phyloP scores from a whole-genome alignment of 2,797 vertebrate species.

The Eutrigla gurnardus region DNA sequence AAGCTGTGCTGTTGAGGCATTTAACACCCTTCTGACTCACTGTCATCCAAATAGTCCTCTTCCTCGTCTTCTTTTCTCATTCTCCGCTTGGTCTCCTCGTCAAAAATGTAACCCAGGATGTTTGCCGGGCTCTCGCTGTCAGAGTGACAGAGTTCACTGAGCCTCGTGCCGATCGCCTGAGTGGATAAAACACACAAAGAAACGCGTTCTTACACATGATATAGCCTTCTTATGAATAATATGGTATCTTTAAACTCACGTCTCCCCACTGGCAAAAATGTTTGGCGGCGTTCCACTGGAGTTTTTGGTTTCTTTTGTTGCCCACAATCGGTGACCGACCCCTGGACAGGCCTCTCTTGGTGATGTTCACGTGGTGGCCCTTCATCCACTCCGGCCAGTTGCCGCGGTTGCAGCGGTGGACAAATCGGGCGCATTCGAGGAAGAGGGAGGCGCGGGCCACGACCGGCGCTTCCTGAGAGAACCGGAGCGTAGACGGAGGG shows the following conservation, averaged over 20 bases:
- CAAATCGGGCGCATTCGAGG: constrained; percentile 96
- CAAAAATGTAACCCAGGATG: constrained; percentile 96
- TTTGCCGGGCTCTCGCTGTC: constrained; percentile 98
- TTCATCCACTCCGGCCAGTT: constrained; percentile 99
- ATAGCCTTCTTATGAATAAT: background rate
- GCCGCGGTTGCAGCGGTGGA: constrained; percentile 97
- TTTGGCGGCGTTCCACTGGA: constrained; percentile 98
- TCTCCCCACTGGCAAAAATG: constrained; percentile 99
- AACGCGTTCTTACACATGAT: background rate
- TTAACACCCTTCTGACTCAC: constrained; percentile 82
- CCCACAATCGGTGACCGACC: constrained; percentile 95
- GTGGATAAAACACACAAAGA: constrained; percentile 18
- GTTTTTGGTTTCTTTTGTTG: constrained; percentile 98
- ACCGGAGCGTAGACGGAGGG: background rate
- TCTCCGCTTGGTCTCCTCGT: constrained; percentile 97
- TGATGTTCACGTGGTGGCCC: constrained; percentile 97
- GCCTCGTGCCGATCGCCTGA: constrained; percentile 93
- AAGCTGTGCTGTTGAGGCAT: background rate
- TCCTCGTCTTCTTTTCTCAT: constrained; percentile 98
- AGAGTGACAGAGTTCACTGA: constrained; percentile 95
- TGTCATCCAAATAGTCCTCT: constrained; percentile 99
- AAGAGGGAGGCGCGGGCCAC: constrained; percentile 96
- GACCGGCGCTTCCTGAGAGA: constrained; percentile 92
- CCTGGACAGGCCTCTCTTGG: constrained; percentile 95
- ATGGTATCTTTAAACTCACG: constrained; percentile 81